phyloP scores from a whole-genome alignment of 92 coral and sea anemone species.

The Paragorgia papillata region DNA sequence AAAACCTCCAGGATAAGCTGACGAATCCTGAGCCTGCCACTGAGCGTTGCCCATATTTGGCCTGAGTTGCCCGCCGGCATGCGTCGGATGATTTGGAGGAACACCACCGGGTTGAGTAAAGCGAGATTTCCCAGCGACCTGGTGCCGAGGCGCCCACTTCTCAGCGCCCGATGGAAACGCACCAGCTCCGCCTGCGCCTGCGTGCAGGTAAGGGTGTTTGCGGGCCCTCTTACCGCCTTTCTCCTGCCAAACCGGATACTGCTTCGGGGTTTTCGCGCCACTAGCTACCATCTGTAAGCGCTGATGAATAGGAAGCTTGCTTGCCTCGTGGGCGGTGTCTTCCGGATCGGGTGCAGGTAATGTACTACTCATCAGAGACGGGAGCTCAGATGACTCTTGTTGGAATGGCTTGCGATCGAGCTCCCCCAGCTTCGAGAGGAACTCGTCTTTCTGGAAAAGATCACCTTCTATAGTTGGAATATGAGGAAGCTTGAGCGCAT shows the following conservation, averaged over 20 bases:
- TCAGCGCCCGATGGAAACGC: background rate
- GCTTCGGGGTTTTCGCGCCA: background rate
- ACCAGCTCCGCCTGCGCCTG: background rate
- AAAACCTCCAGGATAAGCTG: conserved; percentile 9
- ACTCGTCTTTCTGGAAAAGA: conserved; percentile 38
- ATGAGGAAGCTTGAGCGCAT: background rate
- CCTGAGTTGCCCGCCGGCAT: background rate
- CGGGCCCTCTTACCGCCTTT: conserved; percentile 12
- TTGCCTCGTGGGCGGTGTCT: background rate
- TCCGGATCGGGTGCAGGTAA: background rate
- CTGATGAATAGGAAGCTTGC: conserved; percentile 22
- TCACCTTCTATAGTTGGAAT: conserved; percentile 30
- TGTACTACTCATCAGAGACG: conserved; percentile 16
- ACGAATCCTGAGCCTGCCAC: conserved; percentile 9
- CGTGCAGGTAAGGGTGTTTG: conserved; percentile 22
- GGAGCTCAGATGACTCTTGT: background rate
- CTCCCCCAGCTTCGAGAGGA: conserved; percentile 36
- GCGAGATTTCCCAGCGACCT: background rate
- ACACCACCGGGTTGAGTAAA: conserved; percentile 8
- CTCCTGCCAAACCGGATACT: conserved; percentile 9
- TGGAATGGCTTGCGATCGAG: background rate
- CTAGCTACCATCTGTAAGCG: conserved; percentile 37
- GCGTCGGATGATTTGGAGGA: background rate
- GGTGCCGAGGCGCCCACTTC: conserved; percentile 28
- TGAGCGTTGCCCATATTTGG: conserved; percentile 16